Evolutionary conservation across 2,797 vertebrate species (phyloP), one percentile per base, ranked within the genome.

Genomic region (Philypnodon macrostomus): DNA sequence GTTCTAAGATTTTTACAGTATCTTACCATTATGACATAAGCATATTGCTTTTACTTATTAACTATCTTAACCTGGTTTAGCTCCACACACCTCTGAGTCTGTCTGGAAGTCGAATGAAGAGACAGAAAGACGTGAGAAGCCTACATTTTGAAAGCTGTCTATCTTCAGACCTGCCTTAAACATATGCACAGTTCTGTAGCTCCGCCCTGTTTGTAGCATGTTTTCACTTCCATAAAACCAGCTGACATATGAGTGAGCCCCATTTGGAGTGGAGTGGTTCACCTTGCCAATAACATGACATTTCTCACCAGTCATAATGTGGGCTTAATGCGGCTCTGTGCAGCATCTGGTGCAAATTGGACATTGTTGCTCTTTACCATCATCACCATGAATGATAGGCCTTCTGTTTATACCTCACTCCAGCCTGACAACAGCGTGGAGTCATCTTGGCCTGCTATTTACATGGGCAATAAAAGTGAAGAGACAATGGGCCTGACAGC

Each of bases 241-340:
- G 53, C 50, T 51, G 48, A 49, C 15, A 10, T 71, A 63, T 52
- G 74, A 72, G 72, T 59, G 72, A 79, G 81, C 70, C 76, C 37
- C 32, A 55, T 55, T 40, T 64, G 52, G 62, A 77, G 63, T 48
- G 53, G 49, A 68, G 66, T 54, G 62, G 59, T 71, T 76, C 75
- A 85, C 73, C 76, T 76, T 87, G 84, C 83, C 87, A 88, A 82
- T 79, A 79, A 68, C 77, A 69, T 84, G 81, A 85, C 84, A 88
- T 88, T 87, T 83, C 80, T 73, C 61, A 79, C 70, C 53, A 63
- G 70, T 69, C 63, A 73, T 82, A 84, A 75, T 53, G 57, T 72
- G 47, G 72, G 59, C 77, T 83, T 77, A 73, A 79, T 83, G 78
- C 33, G 2, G 56, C 82, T 79, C 75, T 64, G 75, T 73, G 66